phyloP scores from a whole-genome alignment of 2,113 vertebrate genomes.

The Uria aalge region DNA sequence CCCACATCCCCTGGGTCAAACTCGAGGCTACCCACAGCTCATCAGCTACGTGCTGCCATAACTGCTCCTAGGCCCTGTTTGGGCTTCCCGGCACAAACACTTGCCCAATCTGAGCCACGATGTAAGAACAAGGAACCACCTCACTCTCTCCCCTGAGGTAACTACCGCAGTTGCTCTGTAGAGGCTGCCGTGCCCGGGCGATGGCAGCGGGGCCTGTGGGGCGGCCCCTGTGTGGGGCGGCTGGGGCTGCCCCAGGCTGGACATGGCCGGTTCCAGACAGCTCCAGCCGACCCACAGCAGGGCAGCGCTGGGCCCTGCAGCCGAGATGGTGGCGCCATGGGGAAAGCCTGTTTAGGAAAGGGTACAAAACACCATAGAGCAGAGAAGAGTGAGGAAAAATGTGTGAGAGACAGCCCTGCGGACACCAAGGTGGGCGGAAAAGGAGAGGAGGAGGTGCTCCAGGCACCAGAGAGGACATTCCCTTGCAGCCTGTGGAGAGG shows the following conservation, averaged over 20 bases:
- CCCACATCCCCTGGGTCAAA: fast-evolving
- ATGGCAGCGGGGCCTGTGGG: background rate
- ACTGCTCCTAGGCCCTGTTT: background rate
- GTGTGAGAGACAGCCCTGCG: background rate
- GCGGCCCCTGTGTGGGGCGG: too few species aligned
- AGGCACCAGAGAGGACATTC: too few species aligned
- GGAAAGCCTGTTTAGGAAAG: background rate
- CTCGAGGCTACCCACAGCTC: background rate
- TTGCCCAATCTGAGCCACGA: background rate
- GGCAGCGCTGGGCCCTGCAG: background rate
- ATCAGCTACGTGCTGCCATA: background rate
- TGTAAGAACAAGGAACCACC: background rate
- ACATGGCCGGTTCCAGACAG: background rate
- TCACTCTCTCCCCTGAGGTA: background rate
- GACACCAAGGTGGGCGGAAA: too few species aligned
- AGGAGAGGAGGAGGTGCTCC: background rate
- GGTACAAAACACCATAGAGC: too few species aligned
- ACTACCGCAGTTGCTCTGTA: background rate
- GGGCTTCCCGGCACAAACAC: background rate
- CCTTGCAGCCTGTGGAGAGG: background rate
- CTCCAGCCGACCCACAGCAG: background rate
- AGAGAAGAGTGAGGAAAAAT: background rate
- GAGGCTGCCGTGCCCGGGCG: fast-evolving
- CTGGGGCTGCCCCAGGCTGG: too few species aligned
- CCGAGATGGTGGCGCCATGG: fast-evolving